A percentile compares a stretch with the other conserved stretches of the same genome.
These are phyloP conservation scores for Drosophila differens DNA, from an alignment of 2,888 invertebrate species.

Conservation along the genomic window DNA sequence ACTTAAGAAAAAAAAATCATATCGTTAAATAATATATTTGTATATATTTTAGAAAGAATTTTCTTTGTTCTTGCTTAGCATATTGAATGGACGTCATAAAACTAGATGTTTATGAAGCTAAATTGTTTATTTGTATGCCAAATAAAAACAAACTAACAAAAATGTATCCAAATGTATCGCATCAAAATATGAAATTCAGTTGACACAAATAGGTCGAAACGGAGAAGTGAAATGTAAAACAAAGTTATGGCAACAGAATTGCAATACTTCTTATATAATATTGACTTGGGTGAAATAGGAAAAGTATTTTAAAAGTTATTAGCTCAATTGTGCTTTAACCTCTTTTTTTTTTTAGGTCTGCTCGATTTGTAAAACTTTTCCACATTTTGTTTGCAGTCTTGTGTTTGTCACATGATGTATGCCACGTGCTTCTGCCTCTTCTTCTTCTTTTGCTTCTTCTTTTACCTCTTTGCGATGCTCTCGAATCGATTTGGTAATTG, in stretches of 20 bases:
- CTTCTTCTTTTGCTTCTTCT: background rate
- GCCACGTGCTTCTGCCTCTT: background rate
- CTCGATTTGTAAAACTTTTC: conserved; percentile 27
- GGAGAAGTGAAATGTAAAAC: conserved; percentile 2
- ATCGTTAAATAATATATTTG: background rate
- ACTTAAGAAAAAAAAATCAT: background rate
- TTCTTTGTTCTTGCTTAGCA: background rate
- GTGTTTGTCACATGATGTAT: conserved; percentile 2
- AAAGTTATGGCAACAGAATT: background rate
- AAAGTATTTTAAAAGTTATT: background rate
- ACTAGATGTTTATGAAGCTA: background rate
- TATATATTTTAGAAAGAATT: background rate
- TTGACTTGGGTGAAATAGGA: background rate
- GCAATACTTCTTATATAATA: background rate
- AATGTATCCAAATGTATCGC: conserved; percentile 32
- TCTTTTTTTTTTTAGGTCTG: background rate
- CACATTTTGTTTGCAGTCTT: background rate
- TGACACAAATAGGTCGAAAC: conserved; percentile 40
- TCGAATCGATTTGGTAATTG: conserved; percentile 24
- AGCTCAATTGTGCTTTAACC: conserved; percentile 14
- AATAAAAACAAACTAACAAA: background rate
- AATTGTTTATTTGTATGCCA: background rate
- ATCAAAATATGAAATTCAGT: conserved; percentile 35
- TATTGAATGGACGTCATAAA: background rate
- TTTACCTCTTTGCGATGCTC: background rate